Conservation (phyloP, 1,140 invertebrate genomes). For the Zophobas morio region DNA sequence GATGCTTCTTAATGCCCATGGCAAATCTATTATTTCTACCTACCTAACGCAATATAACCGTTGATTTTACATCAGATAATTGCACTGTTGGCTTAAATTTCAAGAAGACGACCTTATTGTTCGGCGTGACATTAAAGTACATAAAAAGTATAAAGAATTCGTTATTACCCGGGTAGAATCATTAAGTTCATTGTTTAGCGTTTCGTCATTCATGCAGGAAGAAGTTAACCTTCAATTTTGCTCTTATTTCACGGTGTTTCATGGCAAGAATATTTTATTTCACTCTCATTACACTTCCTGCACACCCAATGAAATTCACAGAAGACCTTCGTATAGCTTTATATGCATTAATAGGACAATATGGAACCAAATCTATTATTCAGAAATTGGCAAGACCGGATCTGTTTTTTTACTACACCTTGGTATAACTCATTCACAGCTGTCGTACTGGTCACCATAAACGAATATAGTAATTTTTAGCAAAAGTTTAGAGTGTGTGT, state of each 20-base stretch:
- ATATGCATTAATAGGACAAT: neutral
- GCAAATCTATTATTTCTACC: constrained; percentile 14
- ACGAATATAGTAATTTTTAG: too few species aligned
- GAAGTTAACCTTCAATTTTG: constrained; percentile 49
- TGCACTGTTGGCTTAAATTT: too few species aligned
- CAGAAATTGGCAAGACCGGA: neutral
- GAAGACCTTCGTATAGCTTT: constrained; percentile 16
- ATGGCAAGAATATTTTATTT: constrained; percentile 44
- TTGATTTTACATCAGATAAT: too few species aligned
- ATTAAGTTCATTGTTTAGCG: neutral
- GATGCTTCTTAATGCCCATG: constrained; percentile 3
- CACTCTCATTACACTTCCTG: constrained; percentile 28
- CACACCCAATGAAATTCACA: constrained; percentile 27
- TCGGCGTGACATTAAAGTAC: too few species aligned
- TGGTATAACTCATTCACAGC: too few species aligned
- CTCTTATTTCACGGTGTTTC: constrained; percentile 50
- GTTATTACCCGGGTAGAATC: constrained; percentile 8
- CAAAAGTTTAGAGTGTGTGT: too few species aligned
- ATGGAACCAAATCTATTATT: neutral
- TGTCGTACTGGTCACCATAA: too few species aligned
- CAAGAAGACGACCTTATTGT: too few species aligned
- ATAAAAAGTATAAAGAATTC: too few species aligned
- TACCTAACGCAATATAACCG: neutral
- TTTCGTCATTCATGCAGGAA: constrained; percentile 26
- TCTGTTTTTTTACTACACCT: too few species aligned